Conservation (phyloP, 2,113 vertebrate genomes). For the Panurus biarmicus region DNA sequence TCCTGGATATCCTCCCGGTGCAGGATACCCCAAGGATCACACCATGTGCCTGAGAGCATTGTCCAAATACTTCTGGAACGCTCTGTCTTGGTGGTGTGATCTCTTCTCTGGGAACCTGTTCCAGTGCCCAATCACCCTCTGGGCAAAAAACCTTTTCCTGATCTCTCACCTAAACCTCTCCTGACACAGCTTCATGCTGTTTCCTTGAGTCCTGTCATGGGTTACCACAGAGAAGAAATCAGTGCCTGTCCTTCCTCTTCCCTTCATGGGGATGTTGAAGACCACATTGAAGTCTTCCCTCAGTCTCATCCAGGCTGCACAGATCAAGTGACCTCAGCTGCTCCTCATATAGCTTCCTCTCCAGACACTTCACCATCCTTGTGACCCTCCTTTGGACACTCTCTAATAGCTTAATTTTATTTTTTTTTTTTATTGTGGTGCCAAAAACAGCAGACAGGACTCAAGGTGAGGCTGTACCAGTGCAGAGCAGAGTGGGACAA, state of each 20-base stretch:
- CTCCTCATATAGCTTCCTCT: background rate
- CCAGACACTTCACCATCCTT: background rate
- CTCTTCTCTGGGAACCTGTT: background rate
- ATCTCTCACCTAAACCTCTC: background rate
- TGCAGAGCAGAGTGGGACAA: background rate
- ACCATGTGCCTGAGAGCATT: fast-evolving
- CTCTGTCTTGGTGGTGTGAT: background rate
- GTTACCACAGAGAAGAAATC: background rate
- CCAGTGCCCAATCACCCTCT: fast-evolving
- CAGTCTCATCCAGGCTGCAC: background rate
- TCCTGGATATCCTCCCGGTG: background rate
- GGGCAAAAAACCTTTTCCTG: background rate
- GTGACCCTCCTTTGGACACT: background rate
- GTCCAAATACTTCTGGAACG: background rate
- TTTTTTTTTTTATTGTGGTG: background rate
- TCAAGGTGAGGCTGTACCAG: background rate
- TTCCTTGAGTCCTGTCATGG: background rate
- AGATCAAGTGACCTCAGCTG: background rate
- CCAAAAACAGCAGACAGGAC: fast-evolving
- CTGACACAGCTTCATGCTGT: background rate
- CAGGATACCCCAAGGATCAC: background rate
- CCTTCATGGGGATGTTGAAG: background rate
- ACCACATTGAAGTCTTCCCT: background rate
- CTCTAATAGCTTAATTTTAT: background rate
- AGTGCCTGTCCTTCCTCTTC: background rate